A percentile compares a stretch with the other conserved stretches of the same genome.
phyloP scores from a whole-genome alignment of 64 coral and sea anemone species.

The Acropora tenuis region DNA sequence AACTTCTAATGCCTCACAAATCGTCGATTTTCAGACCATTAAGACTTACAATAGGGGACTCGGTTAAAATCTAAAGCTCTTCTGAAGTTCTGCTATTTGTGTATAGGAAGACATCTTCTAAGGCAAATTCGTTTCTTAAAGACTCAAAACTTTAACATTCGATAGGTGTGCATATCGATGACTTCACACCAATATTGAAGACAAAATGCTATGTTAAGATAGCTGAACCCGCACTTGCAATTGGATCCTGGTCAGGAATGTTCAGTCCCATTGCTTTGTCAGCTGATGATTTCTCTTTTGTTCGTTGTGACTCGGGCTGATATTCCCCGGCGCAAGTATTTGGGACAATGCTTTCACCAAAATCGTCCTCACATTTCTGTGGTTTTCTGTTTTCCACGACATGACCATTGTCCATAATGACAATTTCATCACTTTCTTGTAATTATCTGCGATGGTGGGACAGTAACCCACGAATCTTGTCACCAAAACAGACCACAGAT shows the following conservation, averaged over 20 bases:
- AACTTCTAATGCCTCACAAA: no score
- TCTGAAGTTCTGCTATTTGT: neutral
- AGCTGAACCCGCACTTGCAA: no score
- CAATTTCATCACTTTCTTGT: slow-evolving; percentile 40
- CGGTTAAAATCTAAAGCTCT: no score
- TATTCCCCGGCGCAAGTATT: neutral
- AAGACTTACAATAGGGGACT: no score
- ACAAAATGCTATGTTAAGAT: no score
- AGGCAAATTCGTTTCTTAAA: neutral
- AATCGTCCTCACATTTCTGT: neutral
- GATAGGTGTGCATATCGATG: no score
- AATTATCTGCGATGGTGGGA: slow-evolving; percentile 11
- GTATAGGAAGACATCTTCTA: neutral
- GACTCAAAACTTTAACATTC: no score
- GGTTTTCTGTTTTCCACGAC: slow-evolving; percentile 15
- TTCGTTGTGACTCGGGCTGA: neutral
- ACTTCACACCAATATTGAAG: no score
- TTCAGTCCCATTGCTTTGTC: neutral
- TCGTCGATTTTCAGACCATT: no score
- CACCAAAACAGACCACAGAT: neutral
- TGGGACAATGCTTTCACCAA: neutral
- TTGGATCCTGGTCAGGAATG: neutral
- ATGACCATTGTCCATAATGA: slow-evolving; percentile 13
- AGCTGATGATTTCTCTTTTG: no score
- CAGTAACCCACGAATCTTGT: neutral